A percentile compares a stretch with the other conserved stretches of the same genome.
Conservation (phyloP, 1,140 invertebrate species). For the Steinernema feltiae region DNA sequence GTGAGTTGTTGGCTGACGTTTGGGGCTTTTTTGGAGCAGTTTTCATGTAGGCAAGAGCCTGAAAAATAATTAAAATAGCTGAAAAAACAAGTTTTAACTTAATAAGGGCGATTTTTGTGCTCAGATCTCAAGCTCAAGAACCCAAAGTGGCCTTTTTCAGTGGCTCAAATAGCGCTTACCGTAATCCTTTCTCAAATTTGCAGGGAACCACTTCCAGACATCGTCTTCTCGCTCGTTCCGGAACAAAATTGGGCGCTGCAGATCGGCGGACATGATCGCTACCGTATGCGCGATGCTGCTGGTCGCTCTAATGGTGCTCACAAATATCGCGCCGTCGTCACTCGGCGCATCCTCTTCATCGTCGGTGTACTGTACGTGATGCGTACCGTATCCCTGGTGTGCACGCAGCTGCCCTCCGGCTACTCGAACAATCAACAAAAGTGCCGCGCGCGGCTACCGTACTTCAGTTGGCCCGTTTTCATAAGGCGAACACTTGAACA, state of each 20-base stretch:
- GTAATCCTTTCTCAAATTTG: constrained; percentile 19
- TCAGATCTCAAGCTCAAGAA: neutral
- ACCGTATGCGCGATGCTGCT: constrained; percentile 38
- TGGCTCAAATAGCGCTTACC: too few relatives aligned
- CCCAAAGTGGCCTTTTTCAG: neutral
- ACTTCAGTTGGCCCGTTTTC: constrained; percentile 12
- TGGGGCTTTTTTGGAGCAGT: too few relatives aligned
- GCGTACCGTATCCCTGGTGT: constrained; percentile 39
- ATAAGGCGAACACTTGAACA: constrained; percentile 24
- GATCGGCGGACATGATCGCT: constrained; percentile 49
- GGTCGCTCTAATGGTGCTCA: constrained; percentile 48
- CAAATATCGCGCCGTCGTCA: constrained; percentile 44
- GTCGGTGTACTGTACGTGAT: constrained; percentile 44
- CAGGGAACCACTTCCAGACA: constrained; percentile 47
- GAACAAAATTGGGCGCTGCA: constrained; percentile 50
- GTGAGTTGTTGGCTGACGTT: constrained; percentile 32
- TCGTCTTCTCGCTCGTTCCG: constrained; percentile 46
- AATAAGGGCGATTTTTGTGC: neutral
- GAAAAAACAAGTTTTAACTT: neutral
- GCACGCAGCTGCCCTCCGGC: constrained; percentile 31
- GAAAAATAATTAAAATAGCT: neutral
- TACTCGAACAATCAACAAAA: constrained; percentile 24
- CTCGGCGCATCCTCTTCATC: constrained; percentile 47
- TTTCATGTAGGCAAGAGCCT: too few relatives aligned
- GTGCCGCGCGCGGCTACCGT: constrained; percentile 21